Evolutionary conservation across 2,797 vertebrate species (phyloP).

Genomic region (Paguma larvata): DNA sequence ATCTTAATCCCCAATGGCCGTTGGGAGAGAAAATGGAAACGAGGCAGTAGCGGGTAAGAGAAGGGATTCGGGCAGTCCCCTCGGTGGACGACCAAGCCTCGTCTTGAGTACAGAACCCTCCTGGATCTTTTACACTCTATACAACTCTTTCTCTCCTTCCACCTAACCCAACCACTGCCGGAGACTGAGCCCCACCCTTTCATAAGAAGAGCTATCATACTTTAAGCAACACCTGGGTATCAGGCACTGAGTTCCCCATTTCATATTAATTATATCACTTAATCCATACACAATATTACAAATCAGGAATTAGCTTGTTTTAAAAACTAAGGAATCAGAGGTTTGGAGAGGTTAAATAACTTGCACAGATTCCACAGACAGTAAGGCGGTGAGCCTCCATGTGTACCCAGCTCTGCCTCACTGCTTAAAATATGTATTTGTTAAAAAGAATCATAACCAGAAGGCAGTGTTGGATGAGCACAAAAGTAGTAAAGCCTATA

Average conservation of each 20-base stretch:
- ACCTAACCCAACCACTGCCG: neutral
- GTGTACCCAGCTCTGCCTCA: neutral
- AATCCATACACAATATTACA: neutral
- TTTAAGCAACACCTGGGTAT: neutral
- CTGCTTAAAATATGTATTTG: neutral
- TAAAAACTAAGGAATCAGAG: neutral
- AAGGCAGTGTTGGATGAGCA: neutral
- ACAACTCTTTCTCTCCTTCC: neutral
- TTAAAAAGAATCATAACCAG: constrained; percentile 37
- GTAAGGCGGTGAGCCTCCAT: neutral
- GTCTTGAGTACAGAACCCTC: neutral
- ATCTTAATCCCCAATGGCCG: neutral
- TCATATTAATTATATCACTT: neutral
- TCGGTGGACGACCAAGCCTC: neutral
- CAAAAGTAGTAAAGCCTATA: neutral
- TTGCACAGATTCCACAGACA: neutral
- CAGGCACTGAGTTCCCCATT: neutral
- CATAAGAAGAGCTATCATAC: neutral
- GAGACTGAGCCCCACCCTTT: neutral
- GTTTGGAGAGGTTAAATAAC: neutral
- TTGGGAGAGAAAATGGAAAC: neutral
- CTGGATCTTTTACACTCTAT: neutral
- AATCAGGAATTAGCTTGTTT: neutral
- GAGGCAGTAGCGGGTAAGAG: neutral
- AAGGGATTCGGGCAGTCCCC: neutral